Percentiles rank a stretch among this genome's conserved stretches.
phyloP scores from a whole-genome alignment of 2,797 vertebrate species.

The Spinus olivaceus region DNA sequence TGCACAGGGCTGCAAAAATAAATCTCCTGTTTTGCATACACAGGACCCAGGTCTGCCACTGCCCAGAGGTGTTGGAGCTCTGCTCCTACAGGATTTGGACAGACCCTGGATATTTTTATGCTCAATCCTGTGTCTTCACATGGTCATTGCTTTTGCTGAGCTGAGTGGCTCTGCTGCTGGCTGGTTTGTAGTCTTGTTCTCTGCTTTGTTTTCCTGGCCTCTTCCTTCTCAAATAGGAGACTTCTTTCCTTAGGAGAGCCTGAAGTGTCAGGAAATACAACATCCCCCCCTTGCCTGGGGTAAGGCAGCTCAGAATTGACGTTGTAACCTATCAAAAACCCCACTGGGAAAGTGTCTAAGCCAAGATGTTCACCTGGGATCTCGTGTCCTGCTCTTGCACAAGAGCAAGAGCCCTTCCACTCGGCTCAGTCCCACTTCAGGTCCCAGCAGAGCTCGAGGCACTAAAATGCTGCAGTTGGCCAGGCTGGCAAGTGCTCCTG shows the following conservation, averaged over 20 bases:
- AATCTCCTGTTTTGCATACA: not conserved
- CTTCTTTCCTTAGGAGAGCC: not conserved
- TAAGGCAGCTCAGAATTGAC: not conserved
- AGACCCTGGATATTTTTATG: not conserved
- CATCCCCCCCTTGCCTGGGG: not conserved
- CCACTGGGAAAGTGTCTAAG: not conserved
- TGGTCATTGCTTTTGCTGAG: not conserved
- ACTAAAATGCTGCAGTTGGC: not conserved
- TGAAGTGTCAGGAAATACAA: not conserved
- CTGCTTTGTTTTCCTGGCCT: not conserved
- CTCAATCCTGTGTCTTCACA: not conserved
- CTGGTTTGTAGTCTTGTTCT: not conserved
- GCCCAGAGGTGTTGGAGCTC: not conserved
- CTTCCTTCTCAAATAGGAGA: not conserved
- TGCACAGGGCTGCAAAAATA: not conserved
- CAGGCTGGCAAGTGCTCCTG: slow-evolving; percentile 10
- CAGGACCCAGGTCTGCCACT: not conserved
- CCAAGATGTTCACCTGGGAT: not conserved
- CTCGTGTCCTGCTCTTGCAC: not conserved
- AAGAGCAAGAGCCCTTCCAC: not conserved
- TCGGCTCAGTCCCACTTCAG: not conserved
- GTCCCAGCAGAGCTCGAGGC: not conserved
- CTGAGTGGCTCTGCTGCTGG: not conserved
- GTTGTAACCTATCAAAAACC: not conserved
- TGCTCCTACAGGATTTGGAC: not conserved